Evolutionary conservation across 2,113 vertebrate species (phyloP), one percentile per base, ranked within the genome.

Genomic region (Cavia porcellus): DNA sequence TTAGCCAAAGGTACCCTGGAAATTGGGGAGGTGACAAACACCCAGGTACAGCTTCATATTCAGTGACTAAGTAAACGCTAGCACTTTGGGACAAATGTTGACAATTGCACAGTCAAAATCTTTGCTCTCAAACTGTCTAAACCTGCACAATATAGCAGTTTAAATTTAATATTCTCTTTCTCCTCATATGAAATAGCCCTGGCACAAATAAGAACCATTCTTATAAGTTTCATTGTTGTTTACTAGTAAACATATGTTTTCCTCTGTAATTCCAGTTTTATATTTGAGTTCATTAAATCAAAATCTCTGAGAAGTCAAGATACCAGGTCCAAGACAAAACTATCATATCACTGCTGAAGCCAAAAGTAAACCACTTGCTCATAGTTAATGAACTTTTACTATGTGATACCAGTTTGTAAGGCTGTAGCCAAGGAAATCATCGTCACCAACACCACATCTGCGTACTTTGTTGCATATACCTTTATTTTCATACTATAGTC

Each of bases 81-180:
- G 68, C 55, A 12, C 30, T 68, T 13, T 42, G 55, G 28, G 50
- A 57, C 61, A 80, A 90, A 66, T 61, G 47, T n/a, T 20, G 50
- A 57, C 59, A 84, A 62, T 80, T 62, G 5, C 38, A 83, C 7
- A 30, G 25, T 45, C 24, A 47, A 47, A 77, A 30, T 25, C 25
- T 50, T 77, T 47, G 45, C 1, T 89, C n/a, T 89, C 68, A 89
- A 94, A 95, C 22, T 64, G 25, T n/a, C 42, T 64, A 64, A 74
- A 80, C 14, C 7, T 95, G 32, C 42, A 89, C 92, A 95, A 91
- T 80, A 96, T 20, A 91, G 42, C 66, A 89, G 25, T 91, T 64
- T 77, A 87, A 75, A 20, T 61, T 94, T 75, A 61, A 83, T 80
- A 89, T 38, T 25, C 61, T 83, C 87, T 90, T 30, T 83, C 86